A percentile compares a stretch with the other conserved stretches of the same genome.
phyloP scores from a whole-genome alignment of 53 echinoderm and acorn worm genomes.

The Henricia sp. region DNA sequence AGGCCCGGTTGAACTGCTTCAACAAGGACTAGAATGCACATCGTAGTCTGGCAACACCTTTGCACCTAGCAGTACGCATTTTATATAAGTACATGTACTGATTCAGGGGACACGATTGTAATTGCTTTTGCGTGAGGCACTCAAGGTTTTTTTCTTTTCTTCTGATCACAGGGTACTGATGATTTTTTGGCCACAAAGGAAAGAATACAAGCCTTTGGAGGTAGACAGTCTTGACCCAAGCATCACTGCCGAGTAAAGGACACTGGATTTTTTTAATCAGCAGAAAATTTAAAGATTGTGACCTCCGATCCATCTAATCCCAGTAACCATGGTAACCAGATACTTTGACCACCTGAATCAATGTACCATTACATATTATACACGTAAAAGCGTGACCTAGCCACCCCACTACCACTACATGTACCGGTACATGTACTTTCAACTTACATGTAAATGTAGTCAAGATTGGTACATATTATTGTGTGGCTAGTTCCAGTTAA shows the following conservation, averaged over 20 bases:
- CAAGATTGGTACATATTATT: no score
- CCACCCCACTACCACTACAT: no score
- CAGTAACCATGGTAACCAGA: neutral
- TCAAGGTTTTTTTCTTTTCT: neutral
- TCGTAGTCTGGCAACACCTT: neutral
- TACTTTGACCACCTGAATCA: neutral
- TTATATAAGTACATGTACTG: no score
- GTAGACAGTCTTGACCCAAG: neutral
- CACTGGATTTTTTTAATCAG: neutral
- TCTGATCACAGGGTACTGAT: slow-evolving; percentile 3
- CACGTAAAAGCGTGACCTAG: no score
- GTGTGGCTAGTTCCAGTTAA: neutral
- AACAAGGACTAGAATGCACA: neutral
- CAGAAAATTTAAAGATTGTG: neutral
- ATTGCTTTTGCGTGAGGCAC: neutral
- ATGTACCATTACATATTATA: neutral
- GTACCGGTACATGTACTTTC: no score
- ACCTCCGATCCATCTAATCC: neutral
- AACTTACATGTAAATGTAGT: no score
- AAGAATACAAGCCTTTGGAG: slow-evolving; percentile 2
- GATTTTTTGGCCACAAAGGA: slow-evolving; percentile 41
- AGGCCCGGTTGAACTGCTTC: neutral
- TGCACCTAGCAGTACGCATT: neutral
- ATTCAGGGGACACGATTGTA: neutral
- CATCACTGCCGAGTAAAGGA: neutral